Base-by-base conservation (phyloP, 2,797 vertebrate species). In the Falco naumanni region DNA sequence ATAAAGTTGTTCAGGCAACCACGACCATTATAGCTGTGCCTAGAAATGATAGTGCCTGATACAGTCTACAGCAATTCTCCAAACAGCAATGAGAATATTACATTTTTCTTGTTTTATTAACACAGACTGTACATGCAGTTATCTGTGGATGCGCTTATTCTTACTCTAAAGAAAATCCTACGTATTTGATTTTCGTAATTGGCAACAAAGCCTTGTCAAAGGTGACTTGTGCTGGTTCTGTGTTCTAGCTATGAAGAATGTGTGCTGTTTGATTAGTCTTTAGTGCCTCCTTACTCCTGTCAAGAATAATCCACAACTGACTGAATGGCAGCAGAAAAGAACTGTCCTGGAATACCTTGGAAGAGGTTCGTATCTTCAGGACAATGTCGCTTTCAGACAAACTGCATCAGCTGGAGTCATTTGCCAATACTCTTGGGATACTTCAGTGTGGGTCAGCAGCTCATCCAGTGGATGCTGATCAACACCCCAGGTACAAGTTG, bases 271-370 rank as follows among this genome's bases (percentile, higher is more conserved):
- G 87, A 86, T 78, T 29, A 22, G 34, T 51, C 25, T 41, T 72
- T n/a, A 64, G 26, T 37, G 53, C 9, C 29, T 68, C 22, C 65
- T 87, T 65, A 19, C 10, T 79, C 39, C 45, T 51, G 15, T 34
- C 51, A 63, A 56, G 31, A 78, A 34, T 33, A 69, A 90, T 26
- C 20, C 7, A 5, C 77, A 89, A 22, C 1, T 53, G 56, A 12
- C 26, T 90, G 54, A 84, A 63, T 11, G 24, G 59, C 24, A 57
- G 37, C 56, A 83, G 45, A 79, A 78, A 60, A 66, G 13, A 89
- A 77, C 31, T 20, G 26, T 26, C 41, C 16, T 0, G 0, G 10
- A 41, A 19, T 33, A 41, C 12, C 15, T 2, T 54, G 47, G 24
- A 91, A 84, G 24, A 83, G 22, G 22, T 51, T 70, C 0, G 0